A percentile compares a stretch with the other conserved stretches of the same genome.
Evolutionary conservation across 92 coral and sea anemone species (phyloP).

Genomic region (Epizoanthus fatuus): DNA sequence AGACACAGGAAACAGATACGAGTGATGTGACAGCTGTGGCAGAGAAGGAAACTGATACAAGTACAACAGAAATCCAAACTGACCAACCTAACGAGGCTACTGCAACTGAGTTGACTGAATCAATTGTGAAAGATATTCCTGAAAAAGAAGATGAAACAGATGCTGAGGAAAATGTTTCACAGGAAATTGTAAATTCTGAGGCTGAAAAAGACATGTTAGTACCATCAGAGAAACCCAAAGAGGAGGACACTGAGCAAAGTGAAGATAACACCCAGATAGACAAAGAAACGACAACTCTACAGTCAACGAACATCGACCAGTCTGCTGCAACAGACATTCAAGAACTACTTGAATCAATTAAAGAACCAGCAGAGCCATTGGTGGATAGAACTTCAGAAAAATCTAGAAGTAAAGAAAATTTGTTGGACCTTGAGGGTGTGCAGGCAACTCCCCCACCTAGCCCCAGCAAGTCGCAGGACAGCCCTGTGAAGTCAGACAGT

Average conservation of each 20-base stretch:
- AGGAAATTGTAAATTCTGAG: constrained; percentile 19
- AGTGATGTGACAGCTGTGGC: background rate
- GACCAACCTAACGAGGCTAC: background rate
- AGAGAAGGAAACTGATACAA: constrained; percentile 5
- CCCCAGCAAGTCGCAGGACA: constrained; percentile 27
- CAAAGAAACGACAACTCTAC: background rate
- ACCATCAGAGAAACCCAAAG: constrained; percentile 23
- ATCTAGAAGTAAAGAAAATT: constrained; percentile 24
- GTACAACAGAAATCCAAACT: background rate
- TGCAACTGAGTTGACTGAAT: background rate
- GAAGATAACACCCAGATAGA: constrained; percentile 7
- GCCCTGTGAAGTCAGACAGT: constrained; percentile 65
- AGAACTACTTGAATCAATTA: constrained; percentile 31
- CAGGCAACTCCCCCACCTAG: background rate
- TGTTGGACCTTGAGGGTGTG: constrained; percentile 21
- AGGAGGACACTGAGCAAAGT: constrained; percentile 15
- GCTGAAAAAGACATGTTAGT: constrained; percentile 7
- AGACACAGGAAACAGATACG: background rate
- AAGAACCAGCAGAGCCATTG: constrained; percentile 19
- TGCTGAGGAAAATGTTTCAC: background rate
- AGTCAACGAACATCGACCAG: background rate
- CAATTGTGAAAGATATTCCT: background rate
- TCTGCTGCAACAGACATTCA: constrained; percentile 6
- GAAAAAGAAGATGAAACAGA: constrained; percentile 7
- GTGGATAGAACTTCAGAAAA: constrained; percentile 21